Percentiles rank a stretch among this genome's conserved stretches.
phyloP scores from a whole-genome alignment of 2,797 vertebrate genomes.

The Danio albolineatus region DNA sequence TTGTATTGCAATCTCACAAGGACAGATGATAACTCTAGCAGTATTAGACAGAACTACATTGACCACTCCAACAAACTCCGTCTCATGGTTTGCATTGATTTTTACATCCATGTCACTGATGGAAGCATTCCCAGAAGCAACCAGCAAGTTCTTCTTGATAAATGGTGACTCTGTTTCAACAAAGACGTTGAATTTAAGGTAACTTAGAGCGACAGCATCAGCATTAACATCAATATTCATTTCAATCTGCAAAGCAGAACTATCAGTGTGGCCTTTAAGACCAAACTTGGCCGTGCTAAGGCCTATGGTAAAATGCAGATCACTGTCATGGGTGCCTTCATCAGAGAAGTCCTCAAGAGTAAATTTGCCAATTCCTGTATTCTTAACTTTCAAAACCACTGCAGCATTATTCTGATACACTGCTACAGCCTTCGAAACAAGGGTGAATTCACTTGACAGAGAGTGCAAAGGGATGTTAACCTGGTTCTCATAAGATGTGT shows the following conservation, averaged over 20 bases:
- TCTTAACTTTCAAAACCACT: conserved; percentile 73
- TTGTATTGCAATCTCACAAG: conserved; percentile 76
- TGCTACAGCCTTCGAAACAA: conserved; percentile 77
- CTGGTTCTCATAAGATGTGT: conserved; percentile 83
- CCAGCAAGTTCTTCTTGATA: conserved; percentile 83
- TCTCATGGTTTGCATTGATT: conserved; percentile 81
- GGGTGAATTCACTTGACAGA: conserved; percentile 77
- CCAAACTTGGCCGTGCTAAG: conserved; percentile 72
- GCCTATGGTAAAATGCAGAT: conserved; percentile 72
- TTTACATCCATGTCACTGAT: conserved; percentile 80
- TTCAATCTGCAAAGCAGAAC: conserved; percentile 81
- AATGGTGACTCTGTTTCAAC: conserved; percentile 82
- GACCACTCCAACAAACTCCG: conserved; percentile 80
- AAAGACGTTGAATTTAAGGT: conserved; percentile 76
- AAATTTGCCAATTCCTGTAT: conserved; percentile 78
- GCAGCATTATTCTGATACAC: conserved; percentile 72
- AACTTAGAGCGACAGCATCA: conserved; percentile 74
- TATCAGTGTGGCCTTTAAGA: conserved; percentile 79
- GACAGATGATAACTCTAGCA: conserved; percentile 74
- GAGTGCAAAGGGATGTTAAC: conserved; percentile 76
- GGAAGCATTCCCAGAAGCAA: conserved; percentile 75
- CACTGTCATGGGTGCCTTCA: conserved; percentile 78
- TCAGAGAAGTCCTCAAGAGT: conserved; percentile 71
- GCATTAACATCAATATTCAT: conserved; percentile 77
- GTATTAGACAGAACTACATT: conserved; percentile 84